A percentile compares a stretch with the other conserved stretches of the same genome.
These are phyloP conservation scores for Cheumatopsyche charites DNA, from an alignment of 1,140 invertebrate genomes.

Conservation along the genomic window DNA sequence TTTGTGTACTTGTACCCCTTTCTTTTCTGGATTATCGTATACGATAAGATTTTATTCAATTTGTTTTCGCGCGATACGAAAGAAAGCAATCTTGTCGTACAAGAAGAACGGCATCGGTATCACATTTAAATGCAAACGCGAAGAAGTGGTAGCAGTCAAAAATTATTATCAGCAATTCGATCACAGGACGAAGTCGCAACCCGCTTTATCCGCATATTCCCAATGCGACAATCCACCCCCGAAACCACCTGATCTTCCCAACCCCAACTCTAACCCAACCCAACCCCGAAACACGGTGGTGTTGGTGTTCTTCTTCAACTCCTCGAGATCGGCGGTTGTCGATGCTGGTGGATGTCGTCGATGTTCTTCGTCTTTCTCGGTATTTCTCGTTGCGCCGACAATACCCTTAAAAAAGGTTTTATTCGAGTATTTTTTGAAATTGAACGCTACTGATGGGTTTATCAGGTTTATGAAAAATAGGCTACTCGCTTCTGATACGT, in stretches of 20 bases:
- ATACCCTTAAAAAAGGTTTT: slow-evolving; percentile 38
- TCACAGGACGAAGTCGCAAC: slow-evolving; percentile 20
- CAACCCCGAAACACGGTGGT: neutral
- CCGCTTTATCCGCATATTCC: slow-evolving; percentile 16
- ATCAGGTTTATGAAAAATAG: slow-evolving; percentile 42
- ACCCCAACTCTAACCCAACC: too few species aligned
- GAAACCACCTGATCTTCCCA: slow-evolving; percentile 3
- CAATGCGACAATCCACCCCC: slow-evolving; percentile 2
- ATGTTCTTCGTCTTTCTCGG: neutral
- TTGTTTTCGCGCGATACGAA: too few species aligned
- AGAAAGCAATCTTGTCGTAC: too few species aligned
- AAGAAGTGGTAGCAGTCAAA: slow-evolving; percentile 27
- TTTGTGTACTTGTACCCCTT: too few species aligned
- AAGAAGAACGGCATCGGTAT: neutral
- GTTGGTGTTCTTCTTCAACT: neutral
- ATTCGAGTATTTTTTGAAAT: slow-evolving; percentile 41
- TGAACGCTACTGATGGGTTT: slow-evolving; percentile 39
- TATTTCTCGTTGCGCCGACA: slow-evolving; percentile 14
- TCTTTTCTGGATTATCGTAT: too few species aligned
- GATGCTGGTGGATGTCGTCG: neutral
- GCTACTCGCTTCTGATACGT: slow-evolving; percentile 19
- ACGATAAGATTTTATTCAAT: too few species aligned
- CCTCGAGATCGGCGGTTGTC: too few species aligned
- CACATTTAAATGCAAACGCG: slow-evolving; percentile 11
- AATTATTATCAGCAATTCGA: slow-evolving; percentile 35